Percentiles rank a stretch among this genome's conserved stretches.
phyloP scores from a whole-genome alignment of 2,797 vertebrate species.

The Hybognathus amarus region DNA sequence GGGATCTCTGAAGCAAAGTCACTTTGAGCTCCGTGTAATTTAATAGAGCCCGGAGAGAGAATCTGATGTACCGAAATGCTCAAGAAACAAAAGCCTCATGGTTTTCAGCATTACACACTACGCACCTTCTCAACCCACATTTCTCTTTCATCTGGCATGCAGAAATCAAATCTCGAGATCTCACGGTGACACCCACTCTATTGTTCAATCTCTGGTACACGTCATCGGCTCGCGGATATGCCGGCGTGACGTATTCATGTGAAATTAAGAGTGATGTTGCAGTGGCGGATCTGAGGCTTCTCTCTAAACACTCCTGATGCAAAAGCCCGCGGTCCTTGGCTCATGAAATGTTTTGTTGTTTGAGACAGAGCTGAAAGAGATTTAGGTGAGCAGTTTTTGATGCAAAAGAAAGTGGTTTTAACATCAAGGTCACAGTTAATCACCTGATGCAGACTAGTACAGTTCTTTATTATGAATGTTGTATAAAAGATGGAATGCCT shows the following conservation, averaged over 20 bases:
- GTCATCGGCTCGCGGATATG: constrained; percentile 42
- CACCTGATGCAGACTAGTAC: constrained; percentile 5
- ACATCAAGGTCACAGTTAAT: constrained; percentile 25
- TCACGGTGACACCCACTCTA: constrained; percentile 63
- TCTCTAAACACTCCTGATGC: not conserved
- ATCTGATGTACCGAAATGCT: constrained; percentile 51
- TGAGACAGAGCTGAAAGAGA: constrained; percentile 12
- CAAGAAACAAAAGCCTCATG: constrained; percentile 56
- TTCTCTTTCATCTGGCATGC: constrained; percentile 63
- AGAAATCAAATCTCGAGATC: constrained; percentile 60
- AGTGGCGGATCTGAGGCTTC: not conserved
- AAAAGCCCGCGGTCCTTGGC: not conserved
- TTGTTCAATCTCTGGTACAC: constrained; percentile 57
- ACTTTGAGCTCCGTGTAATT: constrained; percentile 42
- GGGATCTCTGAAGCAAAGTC: constrained; percentile 36
- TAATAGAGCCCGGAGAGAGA: constrained; percentile 21
- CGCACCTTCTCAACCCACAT: constrained; percentile 54
- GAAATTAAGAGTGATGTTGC: constrained; percentile 41
- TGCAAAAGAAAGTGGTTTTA: constrained; percentile 8
- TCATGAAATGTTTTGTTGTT: constrained; percentile 10
- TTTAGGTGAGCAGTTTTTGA: not conserved
- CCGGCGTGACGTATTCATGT: constrained; percentile 33
- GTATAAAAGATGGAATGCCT: not conserved
- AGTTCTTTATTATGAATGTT: not conserved
- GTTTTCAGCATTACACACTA: constrained; percentile 50